phyloP scores from a whole-genome alignment of 2,113 vertebrate species.

The Myocastor coypus region DNA sequence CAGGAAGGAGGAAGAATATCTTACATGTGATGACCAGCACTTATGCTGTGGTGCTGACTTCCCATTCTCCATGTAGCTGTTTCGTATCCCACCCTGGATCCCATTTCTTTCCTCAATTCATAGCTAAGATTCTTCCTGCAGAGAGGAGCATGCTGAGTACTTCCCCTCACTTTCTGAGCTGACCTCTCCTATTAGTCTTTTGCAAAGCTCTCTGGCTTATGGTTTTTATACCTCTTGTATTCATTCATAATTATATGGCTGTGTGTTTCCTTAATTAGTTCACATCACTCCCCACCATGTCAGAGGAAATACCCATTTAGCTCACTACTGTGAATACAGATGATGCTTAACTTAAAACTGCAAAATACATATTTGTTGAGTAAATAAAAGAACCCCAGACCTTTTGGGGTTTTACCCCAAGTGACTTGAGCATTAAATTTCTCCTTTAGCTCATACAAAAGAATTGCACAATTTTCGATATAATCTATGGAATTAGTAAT shows the following conservation, averaged over 20 bases:
- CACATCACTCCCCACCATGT: background rate
- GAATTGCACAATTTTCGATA: background rate
- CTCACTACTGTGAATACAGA: background rate
- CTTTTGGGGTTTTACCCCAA: background rate
- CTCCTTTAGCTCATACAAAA: background rate
- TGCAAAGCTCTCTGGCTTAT: background rate
- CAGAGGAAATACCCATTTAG: background rate
- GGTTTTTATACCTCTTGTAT: background rate
- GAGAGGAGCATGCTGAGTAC: background rate
- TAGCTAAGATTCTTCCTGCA: slow-evolving; percentile 2
- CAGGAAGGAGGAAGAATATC: background rate
- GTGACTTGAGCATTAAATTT: slow-evolving; percentile 28
- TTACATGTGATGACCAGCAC: background rate
- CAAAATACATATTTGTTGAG: background rate
- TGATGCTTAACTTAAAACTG: background rate
- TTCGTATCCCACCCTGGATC: background rate
- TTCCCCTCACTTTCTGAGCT: background rate
- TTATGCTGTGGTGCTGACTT: background rate
- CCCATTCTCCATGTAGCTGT: background rate
- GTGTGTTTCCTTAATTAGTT: background rate
- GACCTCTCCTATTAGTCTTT: background rate
- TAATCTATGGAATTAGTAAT: background rate
- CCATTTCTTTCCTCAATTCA: background rate
- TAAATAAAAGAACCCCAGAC: background rate
- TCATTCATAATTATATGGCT: background rate